phyloP scores from a whole-genome alignment of 92 coral and sea anemone species.

The Paragorgia papillata region DNA sequence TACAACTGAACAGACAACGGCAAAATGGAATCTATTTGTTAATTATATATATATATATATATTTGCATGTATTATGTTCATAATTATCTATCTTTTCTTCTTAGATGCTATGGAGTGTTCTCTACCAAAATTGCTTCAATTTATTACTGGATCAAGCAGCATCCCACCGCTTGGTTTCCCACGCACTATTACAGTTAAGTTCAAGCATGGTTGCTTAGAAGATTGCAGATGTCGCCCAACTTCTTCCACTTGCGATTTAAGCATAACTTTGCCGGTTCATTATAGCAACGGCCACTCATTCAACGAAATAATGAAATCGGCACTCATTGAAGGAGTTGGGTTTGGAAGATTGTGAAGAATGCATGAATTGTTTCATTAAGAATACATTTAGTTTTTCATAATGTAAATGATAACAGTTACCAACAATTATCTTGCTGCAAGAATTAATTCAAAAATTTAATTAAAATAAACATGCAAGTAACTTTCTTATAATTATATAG shows the following conservation, averaged over 20 bases:
- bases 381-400: not conserved
- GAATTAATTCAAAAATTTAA: not conserved
- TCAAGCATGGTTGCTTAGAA: slow-evolving; percentile 27
- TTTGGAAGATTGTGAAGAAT: slow-evolving; percentile 36
- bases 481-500: too few species aligned
- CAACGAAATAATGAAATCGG: slow-evolving; percentile 44
- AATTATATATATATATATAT: too few species aligned
- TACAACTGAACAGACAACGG: too few species aligned
- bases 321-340: slow-evolving; percentile 44
- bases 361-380: not conserved
- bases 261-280: slow-evolving; percentile 45
- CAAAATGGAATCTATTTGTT: too few species aligned
- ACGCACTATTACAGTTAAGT: slow-evolving; percentile 25
- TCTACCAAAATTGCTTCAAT: slow-evolving; percentile 20
- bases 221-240: slow-evolving; percentile 47
- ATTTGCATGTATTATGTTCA: too few species aligned
- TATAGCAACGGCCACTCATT: slow-evolving; percentile 21
- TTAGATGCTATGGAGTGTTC: not conserved
- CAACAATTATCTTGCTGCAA: not conserved
- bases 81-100: too few species aligned
- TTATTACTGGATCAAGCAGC: slow-evolving; percentile 47
- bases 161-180: slow-evolving; percentile 52
- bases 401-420: not conserved
- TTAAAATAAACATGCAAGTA: too few species aligned
- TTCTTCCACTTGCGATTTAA: slow-evolving; percentile 45